Conservation (phyloP, 2,113 vertebrate genomes). For the Tiliqua scincoides region DNA sequence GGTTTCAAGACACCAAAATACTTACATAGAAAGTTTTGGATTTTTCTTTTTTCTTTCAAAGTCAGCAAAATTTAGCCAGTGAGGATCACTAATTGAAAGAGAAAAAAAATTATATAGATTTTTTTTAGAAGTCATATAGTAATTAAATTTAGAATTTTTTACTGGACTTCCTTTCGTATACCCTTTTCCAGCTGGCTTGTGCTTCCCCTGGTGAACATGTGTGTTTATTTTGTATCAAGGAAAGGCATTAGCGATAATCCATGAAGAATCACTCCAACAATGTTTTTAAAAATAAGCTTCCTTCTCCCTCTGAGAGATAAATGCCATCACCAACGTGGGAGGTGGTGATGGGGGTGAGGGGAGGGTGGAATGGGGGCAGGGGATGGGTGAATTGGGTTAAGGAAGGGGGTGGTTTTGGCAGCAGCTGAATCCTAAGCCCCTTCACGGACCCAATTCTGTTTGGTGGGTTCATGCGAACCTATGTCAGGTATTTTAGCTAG, state of each 20-base stretch:
- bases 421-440: too few relatives aligned
- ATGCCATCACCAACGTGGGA: too few relatives aligned
- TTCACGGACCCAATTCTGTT: too few relatives aligned
- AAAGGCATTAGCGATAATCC: slow-evolving; percentile 5
- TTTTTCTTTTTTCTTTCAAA: slow-evolving; percentile 16
- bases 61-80: slow-evolving; percentile 38
- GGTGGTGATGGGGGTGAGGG: too few relatives aligned
- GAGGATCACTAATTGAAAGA: slow-evolving; percentile 49
- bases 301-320: too few relatives aligned
- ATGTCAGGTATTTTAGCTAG: too few relatives aligned
- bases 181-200: slow-evolving; percentile 46
- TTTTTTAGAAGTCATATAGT: slow-evolving; percentile 39
- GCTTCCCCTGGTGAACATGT: neutral
- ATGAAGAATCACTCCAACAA: slow-evolving; percentile 27
- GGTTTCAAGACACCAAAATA: neutral
- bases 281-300: neutral
- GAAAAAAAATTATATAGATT: slow-evolving; percentile 25
- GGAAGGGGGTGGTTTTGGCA: too few relatives aligned
- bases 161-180: slow-evolving; percentile 36
- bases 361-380: too few relatives aligned
- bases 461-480: too few relatives aligned
- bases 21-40: slow-evolving; percentile 39
- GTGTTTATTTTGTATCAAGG: slow-evolving; percentile 41
- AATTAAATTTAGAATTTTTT: slow-evolving; percentile 50
- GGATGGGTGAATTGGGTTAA: too few relatives aligned